Percentiles rank a stretch among this genome's conserved stretches.
phyloP scores from a whole-genome alignment of 2,888 invertebrate species.

The Conus canariensis region DNA sequence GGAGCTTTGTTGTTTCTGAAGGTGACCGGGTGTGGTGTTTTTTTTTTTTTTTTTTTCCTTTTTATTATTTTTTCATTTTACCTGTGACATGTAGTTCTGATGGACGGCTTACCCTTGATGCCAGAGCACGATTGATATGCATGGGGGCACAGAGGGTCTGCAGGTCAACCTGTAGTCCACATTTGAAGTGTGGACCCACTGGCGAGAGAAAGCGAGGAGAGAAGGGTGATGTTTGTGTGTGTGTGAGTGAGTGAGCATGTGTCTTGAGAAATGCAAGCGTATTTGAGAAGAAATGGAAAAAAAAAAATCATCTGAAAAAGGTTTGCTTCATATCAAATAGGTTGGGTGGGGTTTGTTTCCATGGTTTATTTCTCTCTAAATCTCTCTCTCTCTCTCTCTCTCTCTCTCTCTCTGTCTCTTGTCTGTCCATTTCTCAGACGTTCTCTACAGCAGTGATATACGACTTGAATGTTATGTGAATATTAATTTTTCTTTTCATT shows the following conservation, averaged over 20 bases:
- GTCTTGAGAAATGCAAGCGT: background rate
- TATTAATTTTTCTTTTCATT: conserved; percentile 22
- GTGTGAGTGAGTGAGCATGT: background rate
- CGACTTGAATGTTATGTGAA: conserved; percentile 6
- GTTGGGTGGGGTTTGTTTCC: background rate
- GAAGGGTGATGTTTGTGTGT: background rate
- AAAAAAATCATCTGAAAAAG: conserved; percentile 13
- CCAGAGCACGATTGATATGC: conserved; percentile 30
- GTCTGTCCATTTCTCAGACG: background rate
- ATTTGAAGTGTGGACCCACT: background rate
- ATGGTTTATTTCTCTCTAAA: background rate
- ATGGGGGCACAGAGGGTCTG: background rate
- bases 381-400: background rate
- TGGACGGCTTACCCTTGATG: conserved; percentile 24
- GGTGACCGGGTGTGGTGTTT: conserved; percentile 24
- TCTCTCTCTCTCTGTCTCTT: conserved; percentile 1
- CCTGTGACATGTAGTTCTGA: conserved; percentile 32
- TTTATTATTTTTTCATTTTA: background rate
- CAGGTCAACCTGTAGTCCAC: background rate
- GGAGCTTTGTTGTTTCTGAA: conserved; percentile 21
- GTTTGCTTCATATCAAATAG: conserved; percentile 28
- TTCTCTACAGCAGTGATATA: conserved; percentile 12
- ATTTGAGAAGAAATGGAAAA: background rate
- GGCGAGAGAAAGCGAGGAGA: background rate
- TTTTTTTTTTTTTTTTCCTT: background rate